These are phyloP conservation scores for Colius striatus DNA, from an alignment of 2,113 vertebrate species.

Conservation along the genomic window DNA sequence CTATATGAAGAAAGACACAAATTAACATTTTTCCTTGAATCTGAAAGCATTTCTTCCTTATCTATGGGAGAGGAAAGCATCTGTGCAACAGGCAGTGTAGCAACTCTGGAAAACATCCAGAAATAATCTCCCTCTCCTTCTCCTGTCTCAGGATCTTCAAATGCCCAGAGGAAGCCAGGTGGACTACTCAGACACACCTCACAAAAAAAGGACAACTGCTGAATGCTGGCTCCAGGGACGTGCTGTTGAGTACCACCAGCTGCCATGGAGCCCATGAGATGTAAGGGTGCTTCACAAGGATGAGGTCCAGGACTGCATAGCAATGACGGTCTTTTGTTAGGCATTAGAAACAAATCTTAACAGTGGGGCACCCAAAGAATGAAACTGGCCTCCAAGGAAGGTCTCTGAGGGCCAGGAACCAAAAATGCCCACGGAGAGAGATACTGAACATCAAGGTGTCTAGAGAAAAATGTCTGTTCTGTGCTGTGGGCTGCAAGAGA, in stretches of 20 bases:
- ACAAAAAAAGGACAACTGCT: not conserved
- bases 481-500: constrained; percentile 8
- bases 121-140: not conserved
- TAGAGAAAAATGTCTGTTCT: constrained; percentile 1
- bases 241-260: not conserved
- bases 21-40: not conserved
- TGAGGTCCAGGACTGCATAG: not conserved
- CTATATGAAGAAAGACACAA: not conserved
- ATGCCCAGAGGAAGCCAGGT: not conserved
- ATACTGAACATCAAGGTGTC: not conserved
- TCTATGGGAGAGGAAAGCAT: not conserved
- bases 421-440: not conserved
- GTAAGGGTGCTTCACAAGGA: not conserved
- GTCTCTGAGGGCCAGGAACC: not conserved
- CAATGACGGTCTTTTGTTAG: not conserved
- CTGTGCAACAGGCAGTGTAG: not conserved
- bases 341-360: not conserved
- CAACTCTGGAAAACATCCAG: not conserved
- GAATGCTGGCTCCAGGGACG: not conserved
- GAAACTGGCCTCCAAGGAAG: not conserved
- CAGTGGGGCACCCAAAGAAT: not conserved
- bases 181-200: not conserved
- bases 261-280: not conserved
- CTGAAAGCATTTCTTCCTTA: not conserved
- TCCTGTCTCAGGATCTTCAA: not conserved